Conservation (phyloP, 2,113 vertebrate species). For the Acanthisitta chloris region DNA sequence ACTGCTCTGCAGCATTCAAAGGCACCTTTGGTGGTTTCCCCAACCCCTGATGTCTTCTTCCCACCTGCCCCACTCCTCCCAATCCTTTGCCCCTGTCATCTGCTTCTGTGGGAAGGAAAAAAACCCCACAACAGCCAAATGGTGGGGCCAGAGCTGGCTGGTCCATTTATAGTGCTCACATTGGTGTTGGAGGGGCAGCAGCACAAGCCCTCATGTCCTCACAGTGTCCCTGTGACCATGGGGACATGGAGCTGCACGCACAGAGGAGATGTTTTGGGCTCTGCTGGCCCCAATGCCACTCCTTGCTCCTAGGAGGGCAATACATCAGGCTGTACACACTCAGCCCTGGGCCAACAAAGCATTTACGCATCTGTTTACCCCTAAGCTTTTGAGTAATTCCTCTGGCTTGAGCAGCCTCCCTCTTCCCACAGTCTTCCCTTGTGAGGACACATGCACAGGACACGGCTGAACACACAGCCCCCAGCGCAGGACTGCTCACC, state of each 20-base stretch:
- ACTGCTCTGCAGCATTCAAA: background rate
- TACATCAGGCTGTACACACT: background rate
- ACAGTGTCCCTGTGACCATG: background rate
- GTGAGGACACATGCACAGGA: rapidly evolving
- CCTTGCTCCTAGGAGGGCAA: rapidly evolving
- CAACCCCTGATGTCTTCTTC: background rate
- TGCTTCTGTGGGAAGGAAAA: background rate
- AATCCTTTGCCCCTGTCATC: rapidly evolving
- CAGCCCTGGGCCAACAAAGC: background rate
- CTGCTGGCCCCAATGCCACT: rapidly evolving
- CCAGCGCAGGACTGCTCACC: rapidly evolving
- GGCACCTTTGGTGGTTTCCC: background rate
- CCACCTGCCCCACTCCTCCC: background rate
- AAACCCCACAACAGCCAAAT: background rate
- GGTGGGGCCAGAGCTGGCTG: background rate
- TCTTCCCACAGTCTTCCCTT: background rate
- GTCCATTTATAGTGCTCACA: background rate
- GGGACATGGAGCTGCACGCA: rapidly evolving
- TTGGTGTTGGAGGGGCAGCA: background rate
- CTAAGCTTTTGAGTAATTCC: background rate
- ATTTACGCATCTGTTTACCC: background rate
- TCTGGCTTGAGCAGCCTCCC: background rate
- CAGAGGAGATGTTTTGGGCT: background rate
- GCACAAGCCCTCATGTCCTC: background rate
- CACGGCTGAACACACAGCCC: background rate